Conservation (phyloP, 1,140 invertebrate genomes). For the Drosophila azteca region DNA sequence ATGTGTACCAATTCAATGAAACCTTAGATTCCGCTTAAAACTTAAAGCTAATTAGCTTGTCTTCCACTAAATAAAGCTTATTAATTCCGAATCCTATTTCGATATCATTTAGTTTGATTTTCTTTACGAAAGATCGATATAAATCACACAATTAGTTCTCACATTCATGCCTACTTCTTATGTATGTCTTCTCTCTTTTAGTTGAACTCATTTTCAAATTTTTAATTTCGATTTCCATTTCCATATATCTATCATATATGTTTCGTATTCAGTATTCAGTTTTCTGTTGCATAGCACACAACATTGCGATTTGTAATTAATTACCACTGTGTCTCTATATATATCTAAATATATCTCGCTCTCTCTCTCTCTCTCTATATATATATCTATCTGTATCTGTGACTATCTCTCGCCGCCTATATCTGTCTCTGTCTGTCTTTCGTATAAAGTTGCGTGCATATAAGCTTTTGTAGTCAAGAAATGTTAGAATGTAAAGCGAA, state of each 20-base stretch:
- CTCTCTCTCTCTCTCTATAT: conserved; percentile 17
- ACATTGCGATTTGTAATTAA: conserved; percentile 51
- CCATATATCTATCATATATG: conserved; percentile 1
- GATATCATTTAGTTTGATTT: conserved; percentile 22
- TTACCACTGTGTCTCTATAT: conserved; percentile 39
- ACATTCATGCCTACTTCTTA: conserved; percentile 12
- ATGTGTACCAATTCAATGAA: conserved; percentile 67
- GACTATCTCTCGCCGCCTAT: background rate
- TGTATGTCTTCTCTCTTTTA: conserved; percentile 16
- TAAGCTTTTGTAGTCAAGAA: conserved; percentile 13
- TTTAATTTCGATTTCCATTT: conserved; percentile 7
- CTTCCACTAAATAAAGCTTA: conserved; percentile 40
- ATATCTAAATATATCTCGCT: conserved; percentile 11
- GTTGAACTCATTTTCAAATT: conserved; percentile 17
- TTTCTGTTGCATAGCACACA: conserved; percentile 60
- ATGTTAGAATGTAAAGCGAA: conserved; percentile 20
- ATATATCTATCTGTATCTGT: conserved; percentile 19
- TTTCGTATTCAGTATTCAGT: conserved; percentile 16
- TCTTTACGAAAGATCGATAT: conserved; percentile 3
- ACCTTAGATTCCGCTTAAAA: conserved; percentile 60
- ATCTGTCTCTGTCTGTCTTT: conserved; percentile 36
- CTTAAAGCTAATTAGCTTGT: conserved; percentile 34
- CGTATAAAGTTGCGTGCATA: conserved; percentile 44
- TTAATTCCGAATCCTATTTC: conserved; percentile 20
- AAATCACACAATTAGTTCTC: conserved; percentile 5